Conservation (phyloP, 2,113 vertebrate species). For the Cisticola juncidis region DNA sequence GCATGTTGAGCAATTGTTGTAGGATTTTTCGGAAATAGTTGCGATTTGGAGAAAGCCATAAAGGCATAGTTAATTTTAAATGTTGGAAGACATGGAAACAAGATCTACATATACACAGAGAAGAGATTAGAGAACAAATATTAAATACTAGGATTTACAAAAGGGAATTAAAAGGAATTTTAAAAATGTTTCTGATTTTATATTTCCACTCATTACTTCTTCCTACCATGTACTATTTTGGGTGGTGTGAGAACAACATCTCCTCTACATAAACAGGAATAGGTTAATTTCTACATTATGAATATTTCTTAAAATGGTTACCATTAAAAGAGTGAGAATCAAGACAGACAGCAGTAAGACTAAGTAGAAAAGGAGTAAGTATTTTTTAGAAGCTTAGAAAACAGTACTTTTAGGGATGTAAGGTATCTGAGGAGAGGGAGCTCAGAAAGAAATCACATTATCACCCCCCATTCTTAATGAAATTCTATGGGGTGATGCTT, state of each 20-base stretch:
- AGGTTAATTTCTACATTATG: not conserved
- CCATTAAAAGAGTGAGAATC: not conserved
- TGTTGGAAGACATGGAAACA: not conserved
- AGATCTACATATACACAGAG: not conserved
- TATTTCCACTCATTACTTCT: not conserved
- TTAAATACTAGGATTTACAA: not conserved
- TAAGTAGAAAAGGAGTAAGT: not conserved
- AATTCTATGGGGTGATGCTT: not conserved
- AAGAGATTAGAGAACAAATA: not conserved
- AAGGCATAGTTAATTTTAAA: not conserved
- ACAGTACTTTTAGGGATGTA: not conserved
- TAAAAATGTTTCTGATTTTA: not conserved
- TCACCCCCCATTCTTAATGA: not conserved
- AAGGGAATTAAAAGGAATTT: not conserved
- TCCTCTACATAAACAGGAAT: rapidly evolving
- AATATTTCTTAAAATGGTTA: not conserved
- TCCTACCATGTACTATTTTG: rapidly evolving
- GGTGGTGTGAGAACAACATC: rapidly evolving
- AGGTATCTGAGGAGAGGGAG: not conserved
- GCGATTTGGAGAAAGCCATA: not conserved
- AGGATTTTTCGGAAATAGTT: not conserved
- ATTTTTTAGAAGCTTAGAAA: not conserved
- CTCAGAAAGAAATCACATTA: rapidly evolving
- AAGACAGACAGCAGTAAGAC: not conserved
- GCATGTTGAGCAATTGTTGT: not conserved